Conservation (phyloP, 2,113 vertebrate genomes). For the Verasper variegatus region DNA sequence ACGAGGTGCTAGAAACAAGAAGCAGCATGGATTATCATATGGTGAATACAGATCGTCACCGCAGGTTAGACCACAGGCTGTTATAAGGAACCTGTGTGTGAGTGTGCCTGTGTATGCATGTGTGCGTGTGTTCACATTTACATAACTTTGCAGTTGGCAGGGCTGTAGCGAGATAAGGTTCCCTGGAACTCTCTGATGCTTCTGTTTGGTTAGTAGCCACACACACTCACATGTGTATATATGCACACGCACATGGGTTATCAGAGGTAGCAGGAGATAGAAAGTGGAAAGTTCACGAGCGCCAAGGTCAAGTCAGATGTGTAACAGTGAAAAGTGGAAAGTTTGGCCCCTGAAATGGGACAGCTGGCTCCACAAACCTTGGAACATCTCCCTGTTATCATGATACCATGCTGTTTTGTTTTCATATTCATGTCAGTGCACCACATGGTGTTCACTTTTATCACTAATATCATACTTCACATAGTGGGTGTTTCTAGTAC, state of each 20-base stretch:
- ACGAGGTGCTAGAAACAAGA: background rate
- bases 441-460: background rate
- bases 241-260: constrained; percentile 44
- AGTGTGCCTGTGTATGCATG: background rate
- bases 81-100: constrained; percentile 13
- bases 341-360: constrained; percentile 44
- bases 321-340: constrained; percentile 47
- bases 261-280: constrained; percentile 66
- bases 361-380: constrained; percentile 51
- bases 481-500: no score
- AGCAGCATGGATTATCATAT: background rate
- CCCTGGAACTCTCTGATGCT: constrained; percentile 69
- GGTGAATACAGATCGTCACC: constrained; percentile 22
- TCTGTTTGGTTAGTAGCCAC: constrained; percentile 66
- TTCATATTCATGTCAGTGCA: background rate
- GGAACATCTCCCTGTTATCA: constrained; percentile 5
- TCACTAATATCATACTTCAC: background rate
- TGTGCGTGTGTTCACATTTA: constrained; percentile 60
- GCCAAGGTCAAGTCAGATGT: constrained; percentile 65
- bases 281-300: constrained; percentile 73
- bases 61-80: constrained; percentile 31
- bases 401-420: constrained; percentile 18
- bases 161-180: constrained; percentile 68
- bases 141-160: constrained; percentile 72
- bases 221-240: constrained; percentile 22